Base-by-base conservation (phyloP, 2,888 invertebrate genomes). In the Keiferia lycopersicella region DNA sequence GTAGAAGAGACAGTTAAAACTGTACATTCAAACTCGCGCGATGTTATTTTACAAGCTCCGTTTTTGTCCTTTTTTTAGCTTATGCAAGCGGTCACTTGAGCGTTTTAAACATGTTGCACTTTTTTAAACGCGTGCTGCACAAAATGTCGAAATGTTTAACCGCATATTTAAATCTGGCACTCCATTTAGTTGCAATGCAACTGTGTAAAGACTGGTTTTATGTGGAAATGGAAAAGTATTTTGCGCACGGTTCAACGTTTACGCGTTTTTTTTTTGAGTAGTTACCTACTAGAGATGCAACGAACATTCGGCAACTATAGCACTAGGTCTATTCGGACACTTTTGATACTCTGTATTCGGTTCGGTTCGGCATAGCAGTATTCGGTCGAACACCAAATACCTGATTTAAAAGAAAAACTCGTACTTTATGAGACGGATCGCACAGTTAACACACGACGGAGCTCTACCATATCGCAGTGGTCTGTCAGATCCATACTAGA, bases 1-100 rank as follows among this genome's bases (percentile, higher is more conserved):
- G 26, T 26, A 26, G 26, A 26, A 26, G 58, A 58, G 39, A 58
- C 39, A 58, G 58, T 58, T 58, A 39, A n/a, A 58, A 20, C 39
- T 56, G 56, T 3, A 56, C 56, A 56, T 56, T 30, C 56, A 56
- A 56, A 56, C 56, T 56, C 30, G 26, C 14, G 26, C 30, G 41
- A 14, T n/a, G 56, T 56, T 56, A 56, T 56, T n/a, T 56, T 56
- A 30, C 56, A 26, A 45, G 16, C 56, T 22, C 26, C 11, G 8
- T 30, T 30, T 26, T 56, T 30, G 26, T 30, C 11, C 30, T 56
- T 26, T 56, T n/a, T 56, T n/a, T 30, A 56, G 18, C 18, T 18
- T 22, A 22, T 22, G 56, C 26, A 56, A 16, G 26, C 30, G 20
- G 56, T 56, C 56, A 56, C 56, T 30, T 56, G 22, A 30, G 30